Percentiles rank a stretch among this genome's conserved stretches.
phyloP scores from a whole-genome alignment of 2,888 invertebrate genomes.

The Brenthis ino region DNA sequence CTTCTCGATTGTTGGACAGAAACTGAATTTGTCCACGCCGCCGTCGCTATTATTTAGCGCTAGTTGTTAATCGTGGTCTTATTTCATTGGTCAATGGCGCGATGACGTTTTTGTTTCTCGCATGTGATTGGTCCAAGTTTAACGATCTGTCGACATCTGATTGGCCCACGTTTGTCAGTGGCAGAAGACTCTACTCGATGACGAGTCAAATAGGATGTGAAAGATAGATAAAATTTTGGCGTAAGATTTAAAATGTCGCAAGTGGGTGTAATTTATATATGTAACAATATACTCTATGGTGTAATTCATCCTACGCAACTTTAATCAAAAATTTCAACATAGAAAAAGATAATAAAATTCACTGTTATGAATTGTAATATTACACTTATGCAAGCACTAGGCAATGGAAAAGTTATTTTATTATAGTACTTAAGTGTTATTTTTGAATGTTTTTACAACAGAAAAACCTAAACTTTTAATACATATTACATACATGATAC shows the following conservation, averaged over 20 bases:
- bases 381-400: neutral
- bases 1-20: conserved; percentile 66
- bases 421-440: too few relatives aligned
- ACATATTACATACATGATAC: too few relatives aligned
- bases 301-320: conserved; percentile 19
- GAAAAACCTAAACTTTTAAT: too few relatives aligned
- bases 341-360: neutral
- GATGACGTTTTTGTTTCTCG: conserved; percentile 68
- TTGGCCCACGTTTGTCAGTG: conserved; percentile 87
- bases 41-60: conserved; percentile 80
- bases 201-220: conserved; percentile 33
- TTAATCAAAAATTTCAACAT: conserved; percentile 8
- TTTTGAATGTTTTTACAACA: too few relatives aligned
- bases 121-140: conserved; percentile 69
- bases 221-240: conserved; percentile 51
- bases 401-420: neutral
- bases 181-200: conserved; percentile 41
- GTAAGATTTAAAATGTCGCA: conserved; percentile 59
- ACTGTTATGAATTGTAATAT: neutral
- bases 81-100: conserved; percentile 73
- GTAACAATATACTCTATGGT: too few relatives aligned
- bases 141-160: conserved; percentile 82
- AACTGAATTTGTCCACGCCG: conserved; percentile 74
- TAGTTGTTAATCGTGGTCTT: conserved; percentile 83
- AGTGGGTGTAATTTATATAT: too few relatives aligned